Conservation (phyloP, 1,140 invertebrate species). For the Chionoecetes opilio region DNA sequence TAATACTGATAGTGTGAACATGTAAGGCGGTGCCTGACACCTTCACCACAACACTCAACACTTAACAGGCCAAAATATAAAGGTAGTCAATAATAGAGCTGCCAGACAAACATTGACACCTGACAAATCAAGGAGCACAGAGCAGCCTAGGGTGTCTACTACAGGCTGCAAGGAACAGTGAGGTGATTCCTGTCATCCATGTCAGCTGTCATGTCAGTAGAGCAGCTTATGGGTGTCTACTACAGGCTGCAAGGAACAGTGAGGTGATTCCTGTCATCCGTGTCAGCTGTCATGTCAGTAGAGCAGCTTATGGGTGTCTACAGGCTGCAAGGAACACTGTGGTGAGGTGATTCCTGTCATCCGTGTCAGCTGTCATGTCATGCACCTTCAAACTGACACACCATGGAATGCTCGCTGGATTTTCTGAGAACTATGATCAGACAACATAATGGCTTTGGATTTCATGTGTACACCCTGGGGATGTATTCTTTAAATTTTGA, state of each 20-base stretch:
- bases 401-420: neutral
- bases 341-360: constrained; percentile 3
- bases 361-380: neutral
- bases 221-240: neutral
- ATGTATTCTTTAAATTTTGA: neutral
- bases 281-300: too few species aligned
- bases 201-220: too few species aligned
- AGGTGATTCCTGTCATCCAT: neutral
- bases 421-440: neutral
- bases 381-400: neutral
- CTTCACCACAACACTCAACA: constrained; percentile 44
- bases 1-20: constrained; percentile 70
- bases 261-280: neutral
- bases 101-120: constrained; percentile 20
- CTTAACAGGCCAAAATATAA: constrained; percentile 37
- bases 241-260: neutral
- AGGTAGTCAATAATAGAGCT: constrained; percentile 32
- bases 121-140: neutral
- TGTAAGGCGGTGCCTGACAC: constrained; percentile 60
- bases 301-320: neutral
- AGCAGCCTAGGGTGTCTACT: neutral
- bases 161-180: neutral
- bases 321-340: constrained; percentile 1
- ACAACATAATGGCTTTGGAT: neutral
- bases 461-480: too few species aligned